Base-by-base conservation (phyloP, 2,888 invertebrate species). In the Caenorhabditis macrosperma region DNA sequence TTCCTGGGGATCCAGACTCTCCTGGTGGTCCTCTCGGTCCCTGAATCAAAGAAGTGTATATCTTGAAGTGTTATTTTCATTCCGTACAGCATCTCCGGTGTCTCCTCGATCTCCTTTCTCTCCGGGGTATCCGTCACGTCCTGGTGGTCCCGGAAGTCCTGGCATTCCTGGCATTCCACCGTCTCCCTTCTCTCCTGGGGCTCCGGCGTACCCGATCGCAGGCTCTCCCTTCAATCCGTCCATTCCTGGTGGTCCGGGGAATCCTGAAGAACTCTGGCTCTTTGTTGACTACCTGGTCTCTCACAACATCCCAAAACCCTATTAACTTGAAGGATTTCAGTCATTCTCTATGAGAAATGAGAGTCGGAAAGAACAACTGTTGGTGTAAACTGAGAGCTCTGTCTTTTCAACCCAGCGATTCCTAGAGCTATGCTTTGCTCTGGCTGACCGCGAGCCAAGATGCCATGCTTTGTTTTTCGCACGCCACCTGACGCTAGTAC, bases 121-220 rank as follows among this genome's bases (percentile, higher is more conserved):
- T 79, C 91, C 91, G 59, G 91, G 90, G 67, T 86, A 86, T 80
- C 91, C 91, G 64, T 90, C 90, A 26, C 87, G 81, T 64, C 91
- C 91, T 30, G 89, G 86, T 17, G 87, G 84, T 64, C 91, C 91
- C 41, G 90, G 91, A 10, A 86, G 68, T 30, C 92, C 92, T 17
- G 92, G 91, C 82, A 91, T 91, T 71, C 96, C 96, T 87, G 94
- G 94, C 44, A 93, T 91, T 59, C 95, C 91, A 17, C 87, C 84
- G 69, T 92, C 91, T 81, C 92, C 92, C 91, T 82, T 95, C 94
- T 78, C 91, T 82, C 91, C 91, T 55, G 90, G 89, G 26, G 87
- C 87, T 66, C 91, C 91, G 26, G 86, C 84, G 50, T 82, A 85
- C 24, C 91, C 91, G 59, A 89, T 86, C n/a, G 90, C 90, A 1